These are phyloP conservation scores for Dilophus febrilis DNA, from an alignment of 2,888 invertebrate genomes.

Conservation along the genomic window DNA sequence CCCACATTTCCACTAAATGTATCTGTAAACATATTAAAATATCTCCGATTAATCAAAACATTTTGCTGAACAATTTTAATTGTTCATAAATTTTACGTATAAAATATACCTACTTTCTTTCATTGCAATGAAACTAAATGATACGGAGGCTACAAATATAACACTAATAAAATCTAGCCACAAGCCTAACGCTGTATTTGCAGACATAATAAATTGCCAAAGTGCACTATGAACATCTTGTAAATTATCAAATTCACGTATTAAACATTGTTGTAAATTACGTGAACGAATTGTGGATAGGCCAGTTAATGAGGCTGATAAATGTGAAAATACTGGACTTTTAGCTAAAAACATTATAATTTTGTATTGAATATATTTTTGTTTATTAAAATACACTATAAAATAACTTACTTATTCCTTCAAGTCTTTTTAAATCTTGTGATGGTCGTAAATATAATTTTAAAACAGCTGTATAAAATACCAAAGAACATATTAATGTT, in stretches of 20 bases:
- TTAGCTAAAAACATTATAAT: background rate
- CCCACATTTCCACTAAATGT: constrained; percentile 52
- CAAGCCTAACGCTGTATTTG: constrained; percentile 41
- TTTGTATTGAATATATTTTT: no score
- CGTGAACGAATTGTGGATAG: constrained; percentile 65
- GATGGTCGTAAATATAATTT: constrained; percentile 54
- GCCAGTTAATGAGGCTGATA: constrained; percentile 62
- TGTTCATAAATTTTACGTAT: background rate
- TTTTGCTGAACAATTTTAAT: background rate
- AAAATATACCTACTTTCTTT: constrained; percentile 1
- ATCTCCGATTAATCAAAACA: no score
- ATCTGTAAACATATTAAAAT: constrained; percentile 13
- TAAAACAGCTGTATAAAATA: constrained; percentile 45
- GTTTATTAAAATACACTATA: no score
- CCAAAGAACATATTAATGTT: constrained; percentile 44
- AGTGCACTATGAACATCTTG: constrained; percentile 29
- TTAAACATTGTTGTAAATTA: constrained; percentile 23
- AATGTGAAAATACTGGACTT: constrained; percentile 72
- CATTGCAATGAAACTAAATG: constrained; percentile 36
- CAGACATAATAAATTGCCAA: constrained; percentile 6
- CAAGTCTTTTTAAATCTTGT: constrained; percentile 54
- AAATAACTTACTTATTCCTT: constrained; percentile 51
- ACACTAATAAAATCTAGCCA: constrained; percentile 48
- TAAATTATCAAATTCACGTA: constrained; percentile 49
- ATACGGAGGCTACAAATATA: constrained; percentile 39